Evolutionary conservation across 2,113 vertebrate genomes (phyloP).

Genomic region (Semicossyphus pulcher): DNA sequence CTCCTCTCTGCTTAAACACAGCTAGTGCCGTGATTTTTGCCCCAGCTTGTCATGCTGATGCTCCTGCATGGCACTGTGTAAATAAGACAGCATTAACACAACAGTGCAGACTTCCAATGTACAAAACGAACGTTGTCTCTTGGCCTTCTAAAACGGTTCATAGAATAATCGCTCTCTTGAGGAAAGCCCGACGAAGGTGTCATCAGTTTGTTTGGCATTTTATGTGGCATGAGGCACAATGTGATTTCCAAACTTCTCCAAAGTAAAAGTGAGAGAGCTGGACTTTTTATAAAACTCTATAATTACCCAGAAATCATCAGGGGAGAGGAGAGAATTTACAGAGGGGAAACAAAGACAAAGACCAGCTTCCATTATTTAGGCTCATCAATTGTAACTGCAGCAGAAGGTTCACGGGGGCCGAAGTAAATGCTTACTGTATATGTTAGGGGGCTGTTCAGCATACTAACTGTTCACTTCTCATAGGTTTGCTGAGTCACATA

Average conservation of each 20-base stretch:
- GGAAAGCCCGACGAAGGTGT: too few relatives aligned
- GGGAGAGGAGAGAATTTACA: background rate
- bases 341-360: background rate
- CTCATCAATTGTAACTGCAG: background rate
- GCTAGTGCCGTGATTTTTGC: too few relatives aligned
- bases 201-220: background rate
- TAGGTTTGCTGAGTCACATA: conserved; percentile 46
- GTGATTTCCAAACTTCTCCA: background rate
- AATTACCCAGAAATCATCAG: background rate
- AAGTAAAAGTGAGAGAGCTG: background rate
- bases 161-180: too few relatives aligned
- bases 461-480: conserved; percentile 10
- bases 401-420: background rate
- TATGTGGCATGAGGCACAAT: background rate
- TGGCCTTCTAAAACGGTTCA: too few relatives aligned
- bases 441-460: conserved; percentile 13
- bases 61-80: too few relatives aligned
- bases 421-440: background rate
- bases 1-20: too few relatives aligned
- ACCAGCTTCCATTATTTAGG: conserved; percentile 2
- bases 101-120: too few relatives aligned
- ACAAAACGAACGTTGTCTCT: too few relatives aligned
- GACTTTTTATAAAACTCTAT: background rate
- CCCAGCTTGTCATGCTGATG: too few relatives aligned
- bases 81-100: too few relatives aligned